Base-by-base conservation (phyloP, 2,113 vertebrate genomes). In the Eolophus roseicapilla region DNA sequence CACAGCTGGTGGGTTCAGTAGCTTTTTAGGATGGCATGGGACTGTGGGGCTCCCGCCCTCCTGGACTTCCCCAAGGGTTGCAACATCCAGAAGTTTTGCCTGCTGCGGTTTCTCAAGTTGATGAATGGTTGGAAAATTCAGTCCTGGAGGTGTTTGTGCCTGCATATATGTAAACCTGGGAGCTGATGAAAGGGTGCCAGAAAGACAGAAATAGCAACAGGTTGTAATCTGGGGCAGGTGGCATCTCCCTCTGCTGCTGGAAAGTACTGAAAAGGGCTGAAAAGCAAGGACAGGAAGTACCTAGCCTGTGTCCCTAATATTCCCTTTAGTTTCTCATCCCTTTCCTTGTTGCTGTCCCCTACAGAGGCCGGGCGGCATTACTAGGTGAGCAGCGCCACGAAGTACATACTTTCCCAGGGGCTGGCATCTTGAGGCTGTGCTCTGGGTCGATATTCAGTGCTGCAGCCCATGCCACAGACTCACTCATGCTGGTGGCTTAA, bases 401-500 rank as follows among this genome's bases (percentile, higher is more conserved):
- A 35, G 41, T 9, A 55, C 20, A 12, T 31, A 43, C 4, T 67
- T 76, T 76, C 50, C 35, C 1, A 1, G 57, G 35, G 29, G 1
- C 16, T 70, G 41, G 60, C 28, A 50, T 49, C 41, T n/a, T 1
- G 3, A 46, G n/a, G 11, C 52, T 87, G 57, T n/a, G 29, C 17
- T 57, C 46, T 0, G 1, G 15, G 14, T 27, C 17, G 19, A 37
- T 5, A 0, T 11, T 20, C 64, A 21, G 37, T n/a, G 63, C 57
- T 5, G 5, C n/a, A 65, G 18, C 15, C 43, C 4, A 1, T 18
- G 53, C 23, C 47, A 43, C 0, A 0, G 31, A n/a, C 43, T 55
- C 7, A 3, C 28, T 60, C 25, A 11, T 10, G 4, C 46, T 7
- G 1, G 8, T 37, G 31, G 4, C n/a, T 11, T 47, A 41, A 83